Conservation (phyloP, 1,140 invertebrate genomes). For the Conopomorpha cramerella region DNA sequence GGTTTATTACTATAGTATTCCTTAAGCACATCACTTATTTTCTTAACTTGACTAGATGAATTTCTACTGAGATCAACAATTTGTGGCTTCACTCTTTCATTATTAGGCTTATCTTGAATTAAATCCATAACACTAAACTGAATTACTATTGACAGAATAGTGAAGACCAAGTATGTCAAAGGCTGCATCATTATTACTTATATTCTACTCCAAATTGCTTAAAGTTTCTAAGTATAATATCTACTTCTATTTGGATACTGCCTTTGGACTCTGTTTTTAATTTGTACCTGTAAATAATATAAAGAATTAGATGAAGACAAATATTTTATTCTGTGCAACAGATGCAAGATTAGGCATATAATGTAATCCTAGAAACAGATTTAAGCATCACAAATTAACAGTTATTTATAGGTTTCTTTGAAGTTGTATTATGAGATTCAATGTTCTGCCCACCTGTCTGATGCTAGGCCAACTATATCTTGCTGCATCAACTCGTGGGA, state of each 20-base stretch:
- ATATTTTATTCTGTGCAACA: no score
- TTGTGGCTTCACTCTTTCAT: conserved; percentile 8
- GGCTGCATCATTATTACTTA: conserved; percentile 53
- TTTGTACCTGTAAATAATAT: conserved; percentile 62
- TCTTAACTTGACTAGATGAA: conserved; percentile 17
- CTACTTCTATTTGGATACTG: conserved; percentile 70
- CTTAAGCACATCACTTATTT: conserved; percentile 13
- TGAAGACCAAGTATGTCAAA: conserved; percentile 35
- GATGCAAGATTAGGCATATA: conserved; percentile 2
- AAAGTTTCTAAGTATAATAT: conserved; percentile 79
- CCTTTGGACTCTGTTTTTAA: conserved; percentile 80
- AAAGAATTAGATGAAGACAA: neutral
- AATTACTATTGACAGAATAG: conserved; percentile 32
- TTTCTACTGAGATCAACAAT: conserved; percentile 11
- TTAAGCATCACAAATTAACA: conserved; percentile 3
- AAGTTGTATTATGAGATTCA: conserved; percentile 1
- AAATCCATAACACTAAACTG: conserved; percentile 47
- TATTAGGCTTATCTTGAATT: conserved; percentile 19
- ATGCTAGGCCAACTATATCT: conserved; percentile 72
- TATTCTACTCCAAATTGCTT: conserved; percentile 79
- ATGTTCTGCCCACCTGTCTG: conserved; percentile 66
- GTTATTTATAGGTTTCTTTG: conserved; percentile 3
- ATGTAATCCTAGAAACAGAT: conserved; percentile 1
- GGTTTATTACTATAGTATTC: conserved; percentile 23
- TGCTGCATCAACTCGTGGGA: conserved; percentile 70